These are phyloP conservation scores for Argyresthia albistria DNA, from an alignment of 2,888 invertebrate species.

Conservation along the genomic window DNA sequence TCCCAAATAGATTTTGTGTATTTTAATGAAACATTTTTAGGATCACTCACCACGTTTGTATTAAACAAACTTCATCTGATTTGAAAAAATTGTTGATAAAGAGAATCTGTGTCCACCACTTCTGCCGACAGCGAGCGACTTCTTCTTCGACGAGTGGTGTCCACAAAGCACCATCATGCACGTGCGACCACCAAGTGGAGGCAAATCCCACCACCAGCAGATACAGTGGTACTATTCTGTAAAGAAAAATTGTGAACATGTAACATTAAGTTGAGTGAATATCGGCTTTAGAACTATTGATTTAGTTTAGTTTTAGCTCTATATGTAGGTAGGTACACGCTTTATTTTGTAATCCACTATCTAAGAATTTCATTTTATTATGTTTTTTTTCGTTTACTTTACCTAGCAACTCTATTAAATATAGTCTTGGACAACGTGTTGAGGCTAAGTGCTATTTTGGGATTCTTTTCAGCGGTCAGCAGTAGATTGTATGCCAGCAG, in stretches of 20 bases:
- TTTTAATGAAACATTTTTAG: too few relatives aligned
- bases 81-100: constrained; percentile 37
- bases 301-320: too few relatives aligned
- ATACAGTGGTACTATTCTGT: constrained; percentile 35
- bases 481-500: constrained; percentile 41
- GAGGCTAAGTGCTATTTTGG: constrained; percentile 16
- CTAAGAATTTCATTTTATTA: background rate
- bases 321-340: too few relatives aligned
- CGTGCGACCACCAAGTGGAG: constrained; percentile 36
- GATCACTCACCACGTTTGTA: constrained; percentile 44
- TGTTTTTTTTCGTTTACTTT: background rate
- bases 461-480: constrained; percentile 9
- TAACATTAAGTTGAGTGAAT: background rate
- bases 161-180: constrained; percentile 38
- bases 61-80: constrained; percentile 35
- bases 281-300: background rate
- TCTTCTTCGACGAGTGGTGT: constrained; percentile 26
- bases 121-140: constrained; percentile 29
- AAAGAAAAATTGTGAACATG: background rate
- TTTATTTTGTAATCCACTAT: too few relatives aligned
- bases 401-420: constrained; percentile 27
- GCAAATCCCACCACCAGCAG: constrained; percentile 36
- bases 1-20: too few relatives aligned
- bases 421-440: constrained; percentile 26
- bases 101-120: constrained; percentile 43